These are phyloP conservation scores for Crotalus horridus DNA, from an alignment of 2,113 vertebrate species.

Conservation along the genomic window DNA sequence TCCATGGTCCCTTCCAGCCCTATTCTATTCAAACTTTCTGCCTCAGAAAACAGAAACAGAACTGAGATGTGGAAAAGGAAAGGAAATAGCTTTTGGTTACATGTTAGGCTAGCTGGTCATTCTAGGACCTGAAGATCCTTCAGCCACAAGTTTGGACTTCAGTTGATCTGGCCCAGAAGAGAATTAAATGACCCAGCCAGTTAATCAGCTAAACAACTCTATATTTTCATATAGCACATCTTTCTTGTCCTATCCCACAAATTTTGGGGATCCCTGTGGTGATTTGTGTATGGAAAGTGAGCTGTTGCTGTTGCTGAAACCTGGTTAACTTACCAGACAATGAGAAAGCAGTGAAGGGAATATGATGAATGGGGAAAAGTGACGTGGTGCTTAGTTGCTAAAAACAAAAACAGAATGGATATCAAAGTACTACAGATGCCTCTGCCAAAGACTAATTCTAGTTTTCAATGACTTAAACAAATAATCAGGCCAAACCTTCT, in stretches of 20 bases:
- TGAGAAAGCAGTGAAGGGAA: neutral
- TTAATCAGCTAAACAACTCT: neutral
- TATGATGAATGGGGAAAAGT: neutral
- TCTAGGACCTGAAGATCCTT: neutral
- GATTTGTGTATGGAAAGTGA: conserved; percentile 15
- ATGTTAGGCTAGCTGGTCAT: neutral
- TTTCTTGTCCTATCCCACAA: neutral
- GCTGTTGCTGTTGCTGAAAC: conserved; percentile 15
- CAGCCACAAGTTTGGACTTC: neutral
- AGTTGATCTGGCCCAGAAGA: neutral
- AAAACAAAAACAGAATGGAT: conserved; percentile 11
- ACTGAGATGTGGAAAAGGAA: neutral
- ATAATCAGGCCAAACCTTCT: conserved; percentile 51
- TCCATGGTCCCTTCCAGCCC: too few species aligned
- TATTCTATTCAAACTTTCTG: neutral
- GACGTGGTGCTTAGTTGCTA: neutral
- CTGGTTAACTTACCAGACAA: conserved; percentile 28
- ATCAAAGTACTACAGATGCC: conserved; percentile 67
- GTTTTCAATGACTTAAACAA: conserved; percentile 64
- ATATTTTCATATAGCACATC: neutral
- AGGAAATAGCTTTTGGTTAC: neutral
- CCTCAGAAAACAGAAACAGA: neutral
- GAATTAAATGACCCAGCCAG: neutral
- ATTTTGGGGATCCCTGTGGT: neutral
- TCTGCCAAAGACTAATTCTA: conserved; percentile 63